Evolutionary conservation across 2,113 vertebrate genomes (phyloP), one percentile per base, ranked within the genome.

Genomic region (Oncorhynchus keta): DNA sequence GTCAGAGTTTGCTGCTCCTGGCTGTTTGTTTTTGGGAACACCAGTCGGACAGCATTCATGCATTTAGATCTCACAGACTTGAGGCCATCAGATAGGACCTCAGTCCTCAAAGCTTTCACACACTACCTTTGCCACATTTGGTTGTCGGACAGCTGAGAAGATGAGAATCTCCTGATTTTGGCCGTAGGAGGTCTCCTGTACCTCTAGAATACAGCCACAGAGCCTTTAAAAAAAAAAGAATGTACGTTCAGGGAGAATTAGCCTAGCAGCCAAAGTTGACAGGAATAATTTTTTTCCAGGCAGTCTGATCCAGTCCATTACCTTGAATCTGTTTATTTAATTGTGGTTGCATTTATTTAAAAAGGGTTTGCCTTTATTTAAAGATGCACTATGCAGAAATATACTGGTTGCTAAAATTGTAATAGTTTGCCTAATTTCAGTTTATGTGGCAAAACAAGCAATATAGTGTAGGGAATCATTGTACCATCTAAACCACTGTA

Each of bases 21-120:
- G 35, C 11, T 62, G 77, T 30, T 72, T 86, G 82, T 84, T 74
- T 85, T 88, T 76, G 65, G 76, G 77, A 89, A 90, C 78, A 83
- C 77, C 65, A 75, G 73, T 74, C 28, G 72, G 68, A 83, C 73
- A 76, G 77, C 16, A 68, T 76, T 70, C 76, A 57, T 57, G 73
- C 72, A 7, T 24, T 75, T 51, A 28, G 7, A 70, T 20, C 51
- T 20, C 5, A 2, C 57, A 61, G 72, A 78, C 61, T 78, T 68
- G 61, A 84, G 75, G 73, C 68, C 69, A 70, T 77, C 30, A 66
- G 77, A 83, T 79, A 79, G 39, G 39, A 39, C 39, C 20, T 68
- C 7, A 22, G 73, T 51, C 13, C 28, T 74, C 28, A 7, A 16
- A 78, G 35, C 75, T 45, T 64, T 4, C 69, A 59, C 75, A 73